Base-by-base conservation (phyloP, 2,797 vertebrate genomes). In the Gastrophryne carolinensis region DNA sequence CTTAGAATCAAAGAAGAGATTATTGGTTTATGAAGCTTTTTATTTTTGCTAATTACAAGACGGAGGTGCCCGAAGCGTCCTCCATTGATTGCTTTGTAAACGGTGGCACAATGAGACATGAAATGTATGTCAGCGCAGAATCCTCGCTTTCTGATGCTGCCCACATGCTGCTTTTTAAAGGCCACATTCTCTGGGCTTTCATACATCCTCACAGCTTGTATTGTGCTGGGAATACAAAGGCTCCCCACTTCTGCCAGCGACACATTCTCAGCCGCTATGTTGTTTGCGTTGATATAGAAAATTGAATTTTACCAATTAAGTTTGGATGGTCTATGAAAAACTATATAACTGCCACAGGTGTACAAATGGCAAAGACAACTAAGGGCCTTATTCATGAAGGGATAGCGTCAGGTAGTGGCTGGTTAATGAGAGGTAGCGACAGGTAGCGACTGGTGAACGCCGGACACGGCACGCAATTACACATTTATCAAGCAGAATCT, bases 31-130 rank as follows among this genome's bases (percentile, higher is more conserved):
- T 19, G 35, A 10, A 12, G 47, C 27, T 29, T 66, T 44, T 66
- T 29, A 66, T 50, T 26, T 37, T 32, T 2, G 10, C 65, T 68
- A 68, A 68, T 68, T 54, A 68, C 49, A 56, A 68, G 50, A 56
- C 26, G 21, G 50, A 41, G 30, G 8, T 1, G 50, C 15, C 65
- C 39, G 17, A 29, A 26, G 50, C 23, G 17, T 5, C 15, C 32
- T 7, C 4, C 34, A 68, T 68, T 68, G 65, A 68, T 68, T 39
- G 15, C 65, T 29, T 39, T 54, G 65, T 56, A 56, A 68, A 13
- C 26, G 65, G 13, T 9, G 10, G 15, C 23, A 35, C 23, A 66
- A 52, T 17, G 12, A 37, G 32, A 13, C 29, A n/a, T n/a, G 15
- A 41, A 53, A 68, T 41, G 32, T 41, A 29, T 56, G 50, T 68